Evolutionary conservation across 1,140 invertebrate genomes (phyloP).

Genomic region (Coboldia fuscipes): DNA sequence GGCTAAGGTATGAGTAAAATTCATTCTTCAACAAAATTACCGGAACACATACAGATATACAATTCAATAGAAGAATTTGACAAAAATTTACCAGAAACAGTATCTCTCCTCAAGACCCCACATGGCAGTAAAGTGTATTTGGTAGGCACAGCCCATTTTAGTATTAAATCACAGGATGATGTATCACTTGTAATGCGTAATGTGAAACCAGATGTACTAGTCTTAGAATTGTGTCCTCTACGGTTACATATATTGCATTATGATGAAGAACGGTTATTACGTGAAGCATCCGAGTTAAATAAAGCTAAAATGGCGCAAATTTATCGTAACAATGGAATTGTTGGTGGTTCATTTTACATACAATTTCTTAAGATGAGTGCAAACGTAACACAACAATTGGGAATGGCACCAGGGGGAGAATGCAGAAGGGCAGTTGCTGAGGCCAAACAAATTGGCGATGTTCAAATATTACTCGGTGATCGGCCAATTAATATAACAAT

Average conservation of each 20-base stretch:
- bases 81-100: slow-evolving; percentile 55
- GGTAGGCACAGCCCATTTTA: slow-evolving; percentile 86
- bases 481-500: slow-evolving; percentile 75
- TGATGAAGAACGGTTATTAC: slow-evolving; percentile 68
- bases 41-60: too few species aligned
- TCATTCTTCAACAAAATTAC: too few species aligned
- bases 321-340: slow-evolving; percentile 38
- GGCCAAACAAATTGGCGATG: slow-evolving; percentile 53
- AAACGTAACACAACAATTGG: slow-evolving; percentile 70
- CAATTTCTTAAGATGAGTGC: slow-evolving; percentile 72
- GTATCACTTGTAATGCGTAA: slow-evolving; percentile 64
- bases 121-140: slow-evolving; percentile 75
- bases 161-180: slow-evolving; percentile 69
- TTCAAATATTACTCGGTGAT: slow-evolving; percentile 65
- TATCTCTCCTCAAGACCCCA: slow-evolving; percentile 44
- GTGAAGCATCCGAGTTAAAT: slow-evolving; percentile 64
- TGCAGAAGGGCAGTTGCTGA: slow-evolving; percentile 72
- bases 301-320: slow-evolving; percentile 29
- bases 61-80: slow-evolving; percentile 23
- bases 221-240: slow-evolving; percentile 75
- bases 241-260: slow-evolving; percentile 63
- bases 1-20: too few species aligned
- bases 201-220: slow-evolving; percentile 71
- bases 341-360: slow-evolving; percentile 73
- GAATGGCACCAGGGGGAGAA: slow-evolving; percentile 85